phyloP scores from a whole-genome alignment of 2,888 invertebrate genomes.

The Pheosia gnoma region DNA sequence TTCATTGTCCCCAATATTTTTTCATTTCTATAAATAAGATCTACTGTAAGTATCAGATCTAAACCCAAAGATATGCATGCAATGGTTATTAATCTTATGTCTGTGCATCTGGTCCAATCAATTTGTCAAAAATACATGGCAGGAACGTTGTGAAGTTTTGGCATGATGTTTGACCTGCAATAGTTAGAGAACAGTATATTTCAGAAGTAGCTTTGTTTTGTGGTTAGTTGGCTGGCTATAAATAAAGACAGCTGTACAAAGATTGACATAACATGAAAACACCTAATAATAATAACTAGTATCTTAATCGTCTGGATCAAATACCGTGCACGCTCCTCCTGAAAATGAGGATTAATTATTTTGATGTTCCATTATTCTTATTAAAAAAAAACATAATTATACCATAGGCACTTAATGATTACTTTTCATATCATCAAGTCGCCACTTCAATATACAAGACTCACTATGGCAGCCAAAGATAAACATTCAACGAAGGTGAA shows the following conservation, averaged over 20 bases:
- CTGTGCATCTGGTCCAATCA: conserved; percentile 21
- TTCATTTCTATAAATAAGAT: background rate
- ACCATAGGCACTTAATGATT: no score
- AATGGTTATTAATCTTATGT: conserved; percentile 26
- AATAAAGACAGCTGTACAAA: background rate
- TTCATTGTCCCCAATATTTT: background rate
- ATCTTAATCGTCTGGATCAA: no score
- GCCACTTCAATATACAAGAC: background rate
- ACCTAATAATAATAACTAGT: no score
- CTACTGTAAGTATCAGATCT: conserved; percentile 6
- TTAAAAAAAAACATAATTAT: no score
- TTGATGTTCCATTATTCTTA: no score
- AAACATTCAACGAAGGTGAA: background rate
- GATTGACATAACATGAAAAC: background rate
- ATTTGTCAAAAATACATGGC: conserved; percentile 23
- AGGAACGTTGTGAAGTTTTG: conserved; percentile 8
- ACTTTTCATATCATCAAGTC: no score
- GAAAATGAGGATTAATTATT: no score
- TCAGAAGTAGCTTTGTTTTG: background rate
- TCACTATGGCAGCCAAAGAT: background rate
- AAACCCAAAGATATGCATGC: conserved; percentile 11
- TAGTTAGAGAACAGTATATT: background rate
- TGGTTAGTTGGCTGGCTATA: background rate
- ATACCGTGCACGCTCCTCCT: no score
- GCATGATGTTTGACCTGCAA: conserved; percentile 8